Evolutionary conservation across 92 coral and sea anemone species (phyloP).

Genomic region (Parazoanthus atlanticus): DNA sequence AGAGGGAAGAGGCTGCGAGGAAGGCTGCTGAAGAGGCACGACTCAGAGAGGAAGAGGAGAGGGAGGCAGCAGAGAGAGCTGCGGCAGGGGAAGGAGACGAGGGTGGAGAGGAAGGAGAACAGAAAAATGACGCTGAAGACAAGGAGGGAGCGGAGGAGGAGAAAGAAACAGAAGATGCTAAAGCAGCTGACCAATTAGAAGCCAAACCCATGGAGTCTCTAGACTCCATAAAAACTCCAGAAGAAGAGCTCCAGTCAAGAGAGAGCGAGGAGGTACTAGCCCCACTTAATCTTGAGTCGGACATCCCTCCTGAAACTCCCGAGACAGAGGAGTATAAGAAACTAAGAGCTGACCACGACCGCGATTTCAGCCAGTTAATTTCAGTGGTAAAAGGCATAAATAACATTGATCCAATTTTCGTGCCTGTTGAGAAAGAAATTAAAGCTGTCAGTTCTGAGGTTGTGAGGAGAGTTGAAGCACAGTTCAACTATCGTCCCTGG

Average conservation of each 20-base stretch:
- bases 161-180: conserved; percentile 53
- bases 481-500: conserved; percentile 92
- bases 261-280: conserved; percentile 48
- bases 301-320: conserved; percentile 74
- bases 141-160: conserved; percentile 41
- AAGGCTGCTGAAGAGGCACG: conserved; percentile 81
- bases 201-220: conserved; percentile 44
- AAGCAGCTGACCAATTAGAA: conserved; percentile 35
- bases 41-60: conserved; percentile 69
- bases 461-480: conserved; percentile 79
- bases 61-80: conserved; percentile 59
- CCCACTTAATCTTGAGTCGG: conserved; percentile 57
- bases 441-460: conserved; percentile 62
- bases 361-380: conserved; percentile 78
- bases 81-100: conserved; percentile 56
- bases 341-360: conserved; percentile 67
- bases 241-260: conserved; percentile 57
- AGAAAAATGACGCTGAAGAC: conserved; percentile 47
- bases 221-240: conserved; percentile 59
- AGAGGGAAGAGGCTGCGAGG: conserved; percentile 70
- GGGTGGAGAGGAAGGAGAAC: conserved; percentile 51
- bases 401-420: conserved; percentile 76
- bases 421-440: conserved; percentile 71
- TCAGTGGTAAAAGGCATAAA: conserved; percentile 89
- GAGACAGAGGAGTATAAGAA: conserved; percentile 83